Conservation (phyloP, 2,888 invertebrate species). For the Ischnus inquisitorius region DNA sequence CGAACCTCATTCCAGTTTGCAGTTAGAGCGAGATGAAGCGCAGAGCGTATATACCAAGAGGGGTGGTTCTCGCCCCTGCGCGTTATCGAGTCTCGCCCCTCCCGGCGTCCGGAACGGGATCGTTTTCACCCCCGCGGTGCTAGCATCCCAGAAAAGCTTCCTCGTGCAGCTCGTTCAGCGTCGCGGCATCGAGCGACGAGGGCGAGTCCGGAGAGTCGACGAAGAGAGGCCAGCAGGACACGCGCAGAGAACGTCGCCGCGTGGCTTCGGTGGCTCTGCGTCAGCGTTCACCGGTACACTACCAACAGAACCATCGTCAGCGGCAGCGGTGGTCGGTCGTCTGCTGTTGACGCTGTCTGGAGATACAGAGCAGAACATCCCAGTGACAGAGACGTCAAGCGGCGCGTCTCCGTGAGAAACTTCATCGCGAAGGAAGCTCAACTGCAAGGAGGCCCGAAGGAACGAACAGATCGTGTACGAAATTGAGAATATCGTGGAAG, state of each 20-base stretch:
- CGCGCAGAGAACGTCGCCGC: conserved; percentile 86
- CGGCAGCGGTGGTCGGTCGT: conserved; percentile 67
- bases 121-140: conserved; percentile 64
- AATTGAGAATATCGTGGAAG: conserved; percentile 36
- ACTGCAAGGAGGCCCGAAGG: not conserved
- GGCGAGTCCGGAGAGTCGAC: conserved; percentile 81
- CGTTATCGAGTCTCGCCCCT: conserved; percentile 80
- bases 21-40: conserved; percentile 53
- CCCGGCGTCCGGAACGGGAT: conserved; percentile 66
- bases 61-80: conserved; percentile 82
- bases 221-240: conserved; percentile 72
- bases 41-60: conserved; percentile 67
- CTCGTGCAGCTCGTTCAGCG: conserved; percentile 73
- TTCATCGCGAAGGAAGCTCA: conserved; percentile 60
- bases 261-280: conserved; percentile 85
- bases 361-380: conserved; percentile 49
- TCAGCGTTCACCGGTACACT: conserved; percentile 87
- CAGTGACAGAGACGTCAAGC: conserved; percentile 5
- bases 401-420: conserved; percentile 19
- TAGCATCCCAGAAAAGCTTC: conserved; percentile 57
- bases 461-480: conserved; percentile 19
- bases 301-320: conserved; percentile 83
- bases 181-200: conserved; percentile 79
- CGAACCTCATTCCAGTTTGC: conserved; percentile 34
- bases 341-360: conserved; percentile 59